phyloP scores from a whole-genome alignment of 2,797 vertebrate genomes.

The Gobio occitaniae region DNA sequence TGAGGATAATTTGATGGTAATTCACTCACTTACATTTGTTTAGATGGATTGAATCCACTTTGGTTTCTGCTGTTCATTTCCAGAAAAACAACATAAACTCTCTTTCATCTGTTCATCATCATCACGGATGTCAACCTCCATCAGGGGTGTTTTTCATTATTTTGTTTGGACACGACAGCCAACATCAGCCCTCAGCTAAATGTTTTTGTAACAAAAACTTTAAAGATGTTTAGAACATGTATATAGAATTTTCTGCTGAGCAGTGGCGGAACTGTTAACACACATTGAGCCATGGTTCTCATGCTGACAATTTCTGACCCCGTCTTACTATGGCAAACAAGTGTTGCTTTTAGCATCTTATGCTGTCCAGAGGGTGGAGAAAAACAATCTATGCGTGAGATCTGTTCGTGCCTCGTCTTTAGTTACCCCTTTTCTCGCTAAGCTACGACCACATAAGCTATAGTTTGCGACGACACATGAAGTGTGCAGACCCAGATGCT shows the following conservation, averaged over 20 bases:
- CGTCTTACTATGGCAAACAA: neutral
- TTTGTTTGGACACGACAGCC: neutral
- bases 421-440: slow-evolving; percentile 6
- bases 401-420: neutral
- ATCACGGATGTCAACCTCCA: neutral
- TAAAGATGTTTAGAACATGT: neutral
- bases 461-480: slow-evolving; percentile 22
- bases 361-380: neutral
- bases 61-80: neutral
- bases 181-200: neutral
- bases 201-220: neutral
- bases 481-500: slow-evolving; percentile 45
- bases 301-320: neutral
- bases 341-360: neutral
- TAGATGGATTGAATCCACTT: neutral
- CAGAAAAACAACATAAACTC: neutral
- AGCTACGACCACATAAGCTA: neutral
- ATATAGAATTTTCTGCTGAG: neutral
- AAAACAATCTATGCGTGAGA: neutral
- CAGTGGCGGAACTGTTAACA: neutral
- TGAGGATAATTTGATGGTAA: neutral
- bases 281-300: neutral
- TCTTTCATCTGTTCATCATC: neutral
- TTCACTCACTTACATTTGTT: slow-evolving; percentile 7
- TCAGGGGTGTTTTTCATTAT: neutral